Base-by-base conservation (phyloP, 2,797 vertebrate genomes). In the Taenioides sp. region DNA sequence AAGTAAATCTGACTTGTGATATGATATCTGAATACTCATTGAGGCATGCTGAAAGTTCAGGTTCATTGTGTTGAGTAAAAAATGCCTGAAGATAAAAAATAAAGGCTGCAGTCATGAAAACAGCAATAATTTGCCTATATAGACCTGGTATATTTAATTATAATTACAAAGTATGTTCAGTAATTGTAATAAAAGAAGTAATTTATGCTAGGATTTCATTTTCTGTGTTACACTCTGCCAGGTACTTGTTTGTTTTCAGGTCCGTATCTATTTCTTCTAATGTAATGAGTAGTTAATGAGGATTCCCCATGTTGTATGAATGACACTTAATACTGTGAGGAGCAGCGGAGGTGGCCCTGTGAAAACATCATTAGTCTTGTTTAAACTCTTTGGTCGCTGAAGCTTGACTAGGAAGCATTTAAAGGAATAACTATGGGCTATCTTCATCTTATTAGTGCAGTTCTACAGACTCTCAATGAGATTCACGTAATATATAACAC, bases 271-370 rank as follows among this genome's bases (percentile, higher is more conserved):
- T 65, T 66, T 18, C 64, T 10, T 14, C 25, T 66, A 66, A 31
- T 66, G 9, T 50, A 66, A 66, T 66, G 25, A 31, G 22, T 2
- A 65, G 40, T 66, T 66, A 66, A 52, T 66, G 64, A 66, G 64
- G 2, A 31, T 50, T 66, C 50, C 31, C 3, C 43, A n/a, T 31
- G 43, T 17, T 2, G 14, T 50, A 20, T 52, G 50, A 28, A 28
- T 50, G 16, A 66, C 64, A 50, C 43, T 65, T 25, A 27, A 27
- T 52, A 66, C 7, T 31, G 64, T 52, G 47, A 27, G 37, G n/a
- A 23, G 43, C 12, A 25, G 62, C 37, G 2, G 47, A 66, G 43
- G 64, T 28, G 43, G 64, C 43, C 14, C 12, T 28, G 17, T 11
- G 40, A 18, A 49, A 28, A 66, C 23, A 50, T 66, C 28, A 66